Percentiles rank a stretch among this genome's conserved stretches.
phyloP scores from a whole-genome alignment of 2,888 invertebrate genomes.

The Germaria angustata region DNA sequence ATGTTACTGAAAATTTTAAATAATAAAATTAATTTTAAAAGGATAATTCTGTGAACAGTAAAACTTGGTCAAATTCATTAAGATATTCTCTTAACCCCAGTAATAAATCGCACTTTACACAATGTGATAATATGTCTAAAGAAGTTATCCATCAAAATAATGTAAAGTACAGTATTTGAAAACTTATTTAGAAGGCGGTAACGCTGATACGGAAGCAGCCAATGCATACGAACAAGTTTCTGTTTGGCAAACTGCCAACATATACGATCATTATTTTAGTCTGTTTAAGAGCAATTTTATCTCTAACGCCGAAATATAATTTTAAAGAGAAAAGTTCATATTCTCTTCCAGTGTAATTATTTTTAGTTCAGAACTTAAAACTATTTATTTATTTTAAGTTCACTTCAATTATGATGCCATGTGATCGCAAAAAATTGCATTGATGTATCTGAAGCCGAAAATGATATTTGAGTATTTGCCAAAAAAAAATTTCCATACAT shows the following conservation, averaged over 20 bases:
- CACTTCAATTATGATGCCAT: slow-evolving; percentile 60
- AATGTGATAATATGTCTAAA: too few relatives aligned
- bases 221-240: too few relatives aligned
- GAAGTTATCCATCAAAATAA: too few relatives aligned
- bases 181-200: too few relatives aligned
- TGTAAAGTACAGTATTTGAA: too few relatives aligned
- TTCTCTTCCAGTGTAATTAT: neutral
- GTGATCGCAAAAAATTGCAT: slow-evolving; percentile 46
- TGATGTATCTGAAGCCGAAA: slow-evolving; percentile 17
- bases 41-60: too few relatives aligned
- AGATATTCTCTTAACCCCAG: too few relatives aligned
- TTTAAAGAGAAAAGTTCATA: neutral
- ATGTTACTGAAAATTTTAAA: too few relatives aligned
- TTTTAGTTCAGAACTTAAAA: slow-evolving; percentile 20
- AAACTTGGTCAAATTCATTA: too few relatives aligned
- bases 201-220: too few relatives aligned
- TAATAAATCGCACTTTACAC: too few relatives aligned
- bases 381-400: slow-evolving; percentile 33
- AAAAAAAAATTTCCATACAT: slow-evolving; percentile 22
- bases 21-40: too few relatives aligned
- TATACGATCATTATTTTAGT: neutral
- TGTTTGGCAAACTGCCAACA: slow-evolving; percentile 50
- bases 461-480: slow-evolving; percentile 53
- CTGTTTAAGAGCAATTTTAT: slow-evolving; percentile 40
- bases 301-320: neutral